phyloP scores from a whole-genome alignment of 2,113 vertebrate genomes.

The Prunella fulvescens region DNA sequence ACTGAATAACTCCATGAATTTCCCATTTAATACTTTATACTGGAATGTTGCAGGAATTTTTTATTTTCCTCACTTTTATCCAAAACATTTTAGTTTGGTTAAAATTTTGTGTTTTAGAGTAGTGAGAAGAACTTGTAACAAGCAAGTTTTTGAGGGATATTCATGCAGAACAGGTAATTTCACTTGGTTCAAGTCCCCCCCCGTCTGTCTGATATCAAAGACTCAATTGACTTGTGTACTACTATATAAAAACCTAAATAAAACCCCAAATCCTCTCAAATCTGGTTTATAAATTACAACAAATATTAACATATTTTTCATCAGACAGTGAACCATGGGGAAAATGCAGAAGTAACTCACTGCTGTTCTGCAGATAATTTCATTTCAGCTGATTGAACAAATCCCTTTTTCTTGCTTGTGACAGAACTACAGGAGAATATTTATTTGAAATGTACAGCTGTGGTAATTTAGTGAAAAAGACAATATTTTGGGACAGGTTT shows the following conservation, averaged over 20 bases:
- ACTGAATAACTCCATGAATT: neutral
- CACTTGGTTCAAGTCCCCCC: neutral
- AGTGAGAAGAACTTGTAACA: neutral
- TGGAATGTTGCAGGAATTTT: neutral
- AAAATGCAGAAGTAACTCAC: neutral
- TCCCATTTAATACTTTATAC: neutral
- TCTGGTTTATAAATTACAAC: neutral
- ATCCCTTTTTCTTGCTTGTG: neutral
- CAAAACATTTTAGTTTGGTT: neutral
- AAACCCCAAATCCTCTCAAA: neutral
- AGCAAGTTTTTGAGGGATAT: neutral
- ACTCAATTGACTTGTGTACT: neutral
- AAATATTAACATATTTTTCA: neutral
- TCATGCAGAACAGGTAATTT: neutral
- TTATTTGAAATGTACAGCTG: neutral
- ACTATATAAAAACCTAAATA: neutral
- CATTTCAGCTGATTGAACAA: slow-evolving; percentile 26
- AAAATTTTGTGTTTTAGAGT: neutral
- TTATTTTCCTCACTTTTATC: neutral
- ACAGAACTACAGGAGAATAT: neutral
- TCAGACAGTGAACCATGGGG: neutral
- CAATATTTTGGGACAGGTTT: neutral
- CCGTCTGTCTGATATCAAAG: neutral
- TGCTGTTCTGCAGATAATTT: neutral
- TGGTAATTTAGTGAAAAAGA: neutral